phyloP scores from a whole-genome alignment of 2,797 vertebrate genomes.

The Myoxocephalus aenaeus region DNA sequence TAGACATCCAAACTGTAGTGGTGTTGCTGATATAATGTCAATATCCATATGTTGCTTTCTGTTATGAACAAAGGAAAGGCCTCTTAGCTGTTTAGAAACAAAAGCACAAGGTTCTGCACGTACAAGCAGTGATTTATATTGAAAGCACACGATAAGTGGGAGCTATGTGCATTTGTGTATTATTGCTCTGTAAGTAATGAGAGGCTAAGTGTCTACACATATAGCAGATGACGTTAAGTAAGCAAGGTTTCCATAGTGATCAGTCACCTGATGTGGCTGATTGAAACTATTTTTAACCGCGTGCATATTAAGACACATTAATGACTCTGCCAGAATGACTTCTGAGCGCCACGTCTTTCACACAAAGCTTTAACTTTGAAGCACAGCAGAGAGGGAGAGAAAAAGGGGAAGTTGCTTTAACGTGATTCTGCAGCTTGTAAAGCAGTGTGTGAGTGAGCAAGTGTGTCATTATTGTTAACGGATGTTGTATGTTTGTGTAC shows the following conservation, averaged over 20 bases:
- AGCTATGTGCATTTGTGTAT: neutral
- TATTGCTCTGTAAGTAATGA: neutral
- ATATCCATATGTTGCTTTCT: neutral
- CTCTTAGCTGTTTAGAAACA: no score
- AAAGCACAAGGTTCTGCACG: no score
- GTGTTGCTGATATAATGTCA: neutral
- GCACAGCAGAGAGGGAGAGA: neutral
- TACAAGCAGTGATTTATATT: neutral
- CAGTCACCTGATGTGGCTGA: conserved; percentile 18
- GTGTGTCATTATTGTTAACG: conserved; percentile 13
- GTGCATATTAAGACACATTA: conserved; percentile 53
- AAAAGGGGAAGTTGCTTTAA: neutral
- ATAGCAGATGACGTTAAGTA: neutral
- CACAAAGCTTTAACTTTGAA: conserved; percentile 4
- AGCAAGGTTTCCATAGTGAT: conserved; percentile 34
- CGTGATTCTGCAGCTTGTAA: conserved; percentile 7
- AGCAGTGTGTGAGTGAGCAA: neutral
- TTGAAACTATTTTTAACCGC: conserved; percentile 42
- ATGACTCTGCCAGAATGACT: conserved; percentile 36
- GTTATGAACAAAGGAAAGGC: neutral
- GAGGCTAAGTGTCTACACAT: neutral
- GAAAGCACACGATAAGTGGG: neutral
- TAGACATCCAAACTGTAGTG: neutral
- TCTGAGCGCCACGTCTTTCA: conserved; percentile 32
- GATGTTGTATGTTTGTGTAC: neutral